A percentile compares a stretch with the other conserved stretches of the same genome.
phyloP scores from a whole-genome alignment of 2,113 vertebrate species.

The Equus przewalskii region DNA sequence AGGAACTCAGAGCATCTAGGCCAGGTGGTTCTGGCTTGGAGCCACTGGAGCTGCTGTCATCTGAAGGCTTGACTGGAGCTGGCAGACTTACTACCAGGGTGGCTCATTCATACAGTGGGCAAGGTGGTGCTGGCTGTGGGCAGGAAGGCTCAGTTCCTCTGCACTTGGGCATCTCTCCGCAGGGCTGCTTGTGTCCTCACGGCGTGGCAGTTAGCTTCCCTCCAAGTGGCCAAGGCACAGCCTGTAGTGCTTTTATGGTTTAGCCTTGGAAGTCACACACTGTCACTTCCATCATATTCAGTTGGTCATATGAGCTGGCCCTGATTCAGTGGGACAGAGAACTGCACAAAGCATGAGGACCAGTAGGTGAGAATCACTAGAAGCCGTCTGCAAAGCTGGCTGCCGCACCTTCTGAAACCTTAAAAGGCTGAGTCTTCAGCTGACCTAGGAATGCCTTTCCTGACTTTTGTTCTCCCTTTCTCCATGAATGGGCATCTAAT shows the following conservation, averaged over 20 bases:
- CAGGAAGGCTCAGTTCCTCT: not conserved
- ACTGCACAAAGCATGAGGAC: not conserved
- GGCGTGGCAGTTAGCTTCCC: not conserved
- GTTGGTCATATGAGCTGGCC: not conserved
- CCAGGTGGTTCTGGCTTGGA: not conserved
- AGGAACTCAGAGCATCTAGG: not conserved
- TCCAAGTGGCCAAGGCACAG: not conserved
- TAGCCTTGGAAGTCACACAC: not conserved
- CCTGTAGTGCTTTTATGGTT: not conserved
- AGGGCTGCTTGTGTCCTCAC: not conserved
- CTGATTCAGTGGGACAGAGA: not conserved
- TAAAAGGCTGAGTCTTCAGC: not conserved
- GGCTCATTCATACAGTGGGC: not conserved
- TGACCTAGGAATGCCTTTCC: not conserved
- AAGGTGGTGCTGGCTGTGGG: not conserved
- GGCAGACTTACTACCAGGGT: not conserved
- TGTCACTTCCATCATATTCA: not conserved
- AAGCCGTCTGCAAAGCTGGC: not conserved
- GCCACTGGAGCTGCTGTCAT: not conserved
- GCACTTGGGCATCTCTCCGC: not conserved
- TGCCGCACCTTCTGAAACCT: not conserved
- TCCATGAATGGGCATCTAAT: no score
- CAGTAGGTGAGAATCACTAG: not conserved
- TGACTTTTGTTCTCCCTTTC: not conserved
- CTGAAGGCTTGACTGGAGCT: not conserved